Evolutionary conservation across 2,113 vertebrate genomes (phyloP).

Genomic region (Galeopterus variegatus): DNA sequence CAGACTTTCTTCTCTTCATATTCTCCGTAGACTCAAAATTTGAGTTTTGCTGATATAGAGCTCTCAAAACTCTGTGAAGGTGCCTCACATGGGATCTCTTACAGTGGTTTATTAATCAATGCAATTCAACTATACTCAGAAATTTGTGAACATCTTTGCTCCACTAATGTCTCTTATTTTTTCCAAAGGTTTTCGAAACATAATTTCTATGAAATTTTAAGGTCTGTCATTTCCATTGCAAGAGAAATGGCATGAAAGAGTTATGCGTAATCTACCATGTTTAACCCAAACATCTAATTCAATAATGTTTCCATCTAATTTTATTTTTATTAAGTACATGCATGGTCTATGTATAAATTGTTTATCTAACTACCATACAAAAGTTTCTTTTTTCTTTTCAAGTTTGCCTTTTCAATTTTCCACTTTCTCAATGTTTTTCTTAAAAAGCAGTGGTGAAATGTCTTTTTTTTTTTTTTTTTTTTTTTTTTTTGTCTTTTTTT

Average conservation of each 20-base stretch:
- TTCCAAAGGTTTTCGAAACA: not conserved
- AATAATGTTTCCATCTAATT: not conserved
- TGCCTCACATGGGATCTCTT: not conserved
- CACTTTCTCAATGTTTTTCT: not conserved
- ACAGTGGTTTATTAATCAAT: not conserved
- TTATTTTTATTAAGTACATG: not conserved
- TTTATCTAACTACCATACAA: not conserved
- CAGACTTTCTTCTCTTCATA: not conserved
- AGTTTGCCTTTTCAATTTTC: not conserved
- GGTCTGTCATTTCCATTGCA: not conserved
- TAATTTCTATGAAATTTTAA: not conserved
- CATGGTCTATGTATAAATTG: not conserved
- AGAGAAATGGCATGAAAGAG: not conserved
- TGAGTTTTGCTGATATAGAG: not conserved
- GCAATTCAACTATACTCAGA: not conserved
- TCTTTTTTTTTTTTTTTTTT: not conserved
- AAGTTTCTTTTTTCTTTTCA: not conserved
- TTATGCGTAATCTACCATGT: not conserved
- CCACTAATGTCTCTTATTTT: not conserved
- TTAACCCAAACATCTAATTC: not conserved
- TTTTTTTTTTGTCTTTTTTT: too few relatives aligned
- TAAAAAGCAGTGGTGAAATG: not conserved
- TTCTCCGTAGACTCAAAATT: not conserved
- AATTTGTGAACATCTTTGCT: not conserved
- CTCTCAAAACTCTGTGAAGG: not conserved